phyloP scores from a whole-genome alignment of 2,797 vertebrate species.

The Arremon aurantiirostris region DNA sequence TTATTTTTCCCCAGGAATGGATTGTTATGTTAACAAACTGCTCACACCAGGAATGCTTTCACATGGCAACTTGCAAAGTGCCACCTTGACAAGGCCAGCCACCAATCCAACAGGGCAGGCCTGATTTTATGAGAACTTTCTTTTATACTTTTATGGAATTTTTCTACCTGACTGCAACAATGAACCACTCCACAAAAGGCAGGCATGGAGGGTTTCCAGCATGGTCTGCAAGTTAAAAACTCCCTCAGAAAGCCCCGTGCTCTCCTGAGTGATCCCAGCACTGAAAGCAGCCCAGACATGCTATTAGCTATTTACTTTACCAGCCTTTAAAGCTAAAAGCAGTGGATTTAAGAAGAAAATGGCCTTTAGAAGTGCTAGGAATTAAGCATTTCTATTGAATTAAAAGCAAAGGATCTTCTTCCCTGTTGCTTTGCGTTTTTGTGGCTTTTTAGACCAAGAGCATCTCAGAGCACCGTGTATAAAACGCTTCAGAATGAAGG shows the following conservation, averaged over 20 bases:
- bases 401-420: not conserved
- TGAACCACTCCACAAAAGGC: not conserved
- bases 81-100: not conserved
- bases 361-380: not conserved
- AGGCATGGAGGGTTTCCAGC: not conserved
- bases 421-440: not conserved
- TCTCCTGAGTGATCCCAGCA: not conserved
- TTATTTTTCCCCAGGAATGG: not conserved
- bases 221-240: not conserved
- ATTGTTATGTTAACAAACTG: not conserved
- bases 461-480: fast-evolving
- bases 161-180: not conserved
- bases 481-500: not conserved
- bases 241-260: not conserved
- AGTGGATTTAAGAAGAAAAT: not conserved
- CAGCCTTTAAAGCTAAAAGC: not conserved
- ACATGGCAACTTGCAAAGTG: not conserved
- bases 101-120: not conserved
- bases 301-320: not conserved
- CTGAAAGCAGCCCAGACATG: not conserved
- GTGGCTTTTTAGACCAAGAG: not conserved
- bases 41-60: not conserved
- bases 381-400: not conserved
- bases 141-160: not conserved
- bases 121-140: not conserved